phyloP scores from a whole-genome alignment of 2,113 vertebrate genomes.

The Pangasianodon gigas region DNA sequence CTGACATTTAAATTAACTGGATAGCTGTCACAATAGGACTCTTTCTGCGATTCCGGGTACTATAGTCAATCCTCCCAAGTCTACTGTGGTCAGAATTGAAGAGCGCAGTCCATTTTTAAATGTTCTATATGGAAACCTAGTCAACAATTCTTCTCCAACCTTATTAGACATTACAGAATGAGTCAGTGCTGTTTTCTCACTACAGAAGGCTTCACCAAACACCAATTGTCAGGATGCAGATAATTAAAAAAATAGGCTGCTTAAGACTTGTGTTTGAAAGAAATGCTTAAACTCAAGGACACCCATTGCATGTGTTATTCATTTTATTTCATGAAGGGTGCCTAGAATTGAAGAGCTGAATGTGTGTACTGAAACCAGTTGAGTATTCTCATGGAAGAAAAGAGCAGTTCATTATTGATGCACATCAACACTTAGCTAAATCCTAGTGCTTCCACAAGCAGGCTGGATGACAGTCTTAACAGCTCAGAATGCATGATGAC shows the following conservation, averaged over 20 bases:
- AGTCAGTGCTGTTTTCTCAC: background rate
- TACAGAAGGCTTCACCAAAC: background rate
- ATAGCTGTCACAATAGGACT: background rate
- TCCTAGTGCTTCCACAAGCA: background rate
- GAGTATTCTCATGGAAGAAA: constrained; percentile 28
- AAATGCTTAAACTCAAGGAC: background rate
- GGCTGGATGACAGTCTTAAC: background rate
- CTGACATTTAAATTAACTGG: background rate
- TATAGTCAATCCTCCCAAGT: background rate
- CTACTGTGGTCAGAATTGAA: background rate
- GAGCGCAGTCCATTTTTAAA: background rate
- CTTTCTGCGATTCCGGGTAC: background rate
- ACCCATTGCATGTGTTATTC: background rate
- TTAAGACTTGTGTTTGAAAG: background rate
- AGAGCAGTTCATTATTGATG: background rate
- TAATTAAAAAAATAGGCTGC: background rate
- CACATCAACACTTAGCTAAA: background rate
- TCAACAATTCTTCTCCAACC: background rate
- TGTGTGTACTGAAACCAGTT: constrained; percentile 12
- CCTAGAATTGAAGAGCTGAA: background rate
- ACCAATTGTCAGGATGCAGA: background rate
- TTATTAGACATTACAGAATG: background rate
- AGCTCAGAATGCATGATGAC: background rate
- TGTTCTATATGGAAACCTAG: background rate
- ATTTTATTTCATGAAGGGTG: background rate